Evolutionary conservation across 1,140 invertebrate species (phyloP).

Genomic region (Heliconius nattereri): DNA sequence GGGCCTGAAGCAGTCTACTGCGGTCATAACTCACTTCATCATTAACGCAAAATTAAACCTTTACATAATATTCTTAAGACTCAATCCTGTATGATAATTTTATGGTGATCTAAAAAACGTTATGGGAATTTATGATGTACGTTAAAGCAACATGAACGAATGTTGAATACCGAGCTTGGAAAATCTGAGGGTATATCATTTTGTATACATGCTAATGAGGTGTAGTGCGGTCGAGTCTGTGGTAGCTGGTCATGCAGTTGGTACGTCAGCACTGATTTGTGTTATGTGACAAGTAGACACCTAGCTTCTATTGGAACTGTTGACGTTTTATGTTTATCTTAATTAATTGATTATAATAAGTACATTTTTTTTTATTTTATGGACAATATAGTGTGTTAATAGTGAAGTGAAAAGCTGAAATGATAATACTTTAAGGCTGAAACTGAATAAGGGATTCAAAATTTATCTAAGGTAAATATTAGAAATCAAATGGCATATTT

Average conservation of each 20-base stretch:
- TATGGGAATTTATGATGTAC: conserved; percentile 45
- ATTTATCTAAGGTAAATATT: not conserved
- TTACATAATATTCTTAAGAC: conserved; percentile 36
- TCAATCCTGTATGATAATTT: conserved; percentile 34
- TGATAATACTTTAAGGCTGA: not conserved
- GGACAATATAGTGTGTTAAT: conserved; percentile 3
- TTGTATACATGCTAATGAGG: conserved; percentile 76
- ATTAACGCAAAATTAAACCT: conserved; percentile 40
- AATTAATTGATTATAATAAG: conserved; percentile 4
- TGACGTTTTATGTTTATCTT: conserved; percentile 5
- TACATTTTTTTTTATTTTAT: not conserved
- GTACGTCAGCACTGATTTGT: conserved; percentile 73
- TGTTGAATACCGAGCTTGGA: conserved; percentile 35
- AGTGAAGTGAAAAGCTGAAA: conserved; percentile 13
- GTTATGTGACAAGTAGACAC: conserved; percentile 62
- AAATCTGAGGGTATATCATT: conserved; percentile 66
- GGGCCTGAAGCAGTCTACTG: conserved; percentile 50
- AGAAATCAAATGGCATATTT: not conserved
- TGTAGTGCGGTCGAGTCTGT: conserved; percentile 74
- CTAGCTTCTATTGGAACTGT: conserved; percentile 28
- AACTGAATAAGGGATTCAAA: not conserved
- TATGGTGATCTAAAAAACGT: conserved; percentile 33
- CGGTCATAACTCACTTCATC: conserved; percentile 25
- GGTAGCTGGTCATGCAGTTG: conserved; percentile 75
- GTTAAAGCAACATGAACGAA: conserved; percentile 37